phyloP scores from a whole-genome alignment of 2,888 invertebrate species.

The Erebia palarica region DNA sequence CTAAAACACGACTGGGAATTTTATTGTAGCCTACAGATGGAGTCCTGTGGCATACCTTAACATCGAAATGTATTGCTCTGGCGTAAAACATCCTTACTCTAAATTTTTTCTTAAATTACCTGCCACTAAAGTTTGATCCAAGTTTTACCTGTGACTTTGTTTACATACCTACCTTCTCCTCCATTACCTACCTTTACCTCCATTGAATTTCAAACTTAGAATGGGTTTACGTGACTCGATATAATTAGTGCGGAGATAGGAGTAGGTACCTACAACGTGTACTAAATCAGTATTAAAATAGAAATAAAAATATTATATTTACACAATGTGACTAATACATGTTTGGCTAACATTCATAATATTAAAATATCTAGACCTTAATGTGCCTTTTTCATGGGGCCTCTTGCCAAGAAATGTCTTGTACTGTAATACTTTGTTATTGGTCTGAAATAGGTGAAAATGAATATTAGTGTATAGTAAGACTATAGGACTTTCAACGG shows the following conservation, averaged over 20 bases:
- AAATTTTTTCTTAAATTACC: too few species aligned
- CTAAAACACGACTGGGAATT: too few species aligned
- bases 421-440: constrained; percentile 20
- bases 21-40: too few species aligned
- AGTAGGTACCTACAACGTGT: neutral
- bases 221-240: constrained; percentile 6
- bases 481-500: neutral
- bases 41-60: too few species aligned
- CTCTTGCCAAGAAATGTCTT: constrained; percentile 21
- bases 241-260: neutral
- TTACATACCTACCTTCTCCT: neutral
- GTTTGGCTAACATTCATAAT: constrained; percentile 18
- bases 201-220: constrained; percentile 1
- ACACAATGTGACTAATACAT: constrained; percentile 23
- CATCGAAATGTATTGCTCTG: too few species aligned
- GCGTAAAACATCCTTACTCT: too few species aligned
- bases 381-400: neutral
- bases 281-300: constrained; percentile 23
- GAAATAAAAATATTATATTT: constrained; percentile 19
- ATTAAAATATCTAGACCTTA: constrained; percentile 19
- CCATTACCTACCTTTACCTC: too few species aligned
- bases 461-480: neutral
- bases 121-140: too few species aligned
- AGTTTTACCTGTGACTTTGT: neutral
- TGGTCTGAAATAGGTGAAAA: neutral